These are phyloP conservation scores for Discoglossus pictus DNA, from an alignment of 2,797 vertebrate species.

Conservation along the genomic window DNA sequence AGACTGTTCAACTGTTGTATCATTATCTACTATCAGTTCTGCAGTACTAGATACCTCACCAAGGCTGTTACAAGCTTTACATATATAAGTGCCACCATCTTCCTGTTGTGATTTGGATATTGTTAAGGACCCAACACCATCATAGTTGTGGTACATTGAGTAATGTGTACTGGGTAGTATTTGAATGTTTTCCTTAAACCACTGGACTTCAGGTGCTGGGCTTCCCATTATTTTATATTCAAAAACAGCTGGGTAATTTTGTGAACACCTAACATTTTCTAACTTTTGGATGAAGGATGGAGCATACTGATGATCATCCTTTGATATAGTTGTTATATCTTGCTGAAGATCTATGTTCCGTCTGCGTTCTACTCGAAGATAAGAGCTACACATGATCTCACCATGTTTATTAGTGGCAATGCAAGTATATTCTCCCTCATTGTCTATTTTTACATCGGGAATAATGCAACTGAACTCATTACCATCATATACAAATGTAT, in stretches of 20 bases:
- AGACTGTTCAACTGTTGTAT: slow-evolving; percentile 40
- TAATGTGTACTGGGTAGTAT: slow-evolving; percentile 69
- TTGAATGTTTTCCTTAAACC: slow-evolving; percentile 79
- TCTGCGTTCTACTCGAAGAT: slow-evolving; percentile 74
- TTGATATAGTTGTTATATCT: slow-evolving; percentile 39
- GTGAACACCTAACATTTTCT: slow-evolving; percentile 67
- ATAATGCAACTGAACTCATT: slow-evolving; percentile 84
- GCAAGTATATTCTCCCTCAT: slow-evolving; percentile 86
- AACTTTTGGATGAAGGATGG: slow-evolving; percentile 75
- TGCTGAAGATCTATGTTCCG: slow-evolving; percentile 45
- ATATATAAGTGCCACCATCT: slow-evolving; percentile 80
- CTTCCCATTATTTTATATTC: slow-evolving; percentile 73
- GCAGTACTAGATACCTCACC: slow-evolving; percentile 78
- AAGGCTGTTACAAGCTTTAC: slow-evolving; percentile 76
- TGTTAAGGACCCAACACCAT: slow-evolving; percentile 80
- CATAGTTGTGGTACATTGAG: slow-evolving; percentile 70
- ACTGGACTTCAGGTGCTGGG: slow-evolving; percentile 75
- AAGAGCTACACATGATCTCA: slow-evolving; percentile 76
- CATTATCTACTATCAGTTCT: slow-evolving; percentile 78
- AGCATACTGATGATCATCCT: slow-evolving; percentile 63
- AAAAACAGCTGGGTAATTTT: slow-evolving; percentile 75
- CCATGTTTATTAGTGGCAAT: slow-evolving; percentile 81
- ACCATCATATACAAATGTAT: slow-evolving; percentile 78
- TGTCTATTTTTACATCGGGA: slow-evolving; percentile 70
- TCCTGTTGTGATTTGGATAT: slow-evolving; percentile 69